Conservation (phyloP, 1,140 invertebrate species). For the Drosophila pandora region DNA sequence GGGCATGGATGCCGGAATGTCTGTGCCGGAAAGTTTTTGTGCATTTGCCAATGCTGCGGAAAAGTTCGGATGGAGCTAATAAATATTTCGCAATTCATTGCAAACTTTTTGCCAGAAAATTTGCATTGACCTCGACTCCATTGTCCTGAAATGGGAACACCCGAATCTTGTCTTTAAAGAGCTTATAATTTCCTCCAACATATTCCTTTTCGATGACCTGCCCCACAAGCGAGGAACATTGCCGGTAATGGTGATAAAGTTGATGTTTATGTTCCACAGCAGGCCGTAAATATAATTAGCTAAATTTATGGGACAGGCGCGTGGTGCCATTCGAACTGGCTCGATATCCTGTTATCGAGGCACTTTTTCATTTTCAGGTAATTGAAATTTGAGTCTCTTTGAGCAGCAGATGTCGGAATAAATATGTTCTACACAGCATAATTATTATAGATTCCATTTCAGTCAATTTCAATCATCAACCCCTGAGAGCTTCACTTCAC, state of each 20-base stretch:
- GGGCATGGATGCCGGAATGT: conserved; percentile 10
- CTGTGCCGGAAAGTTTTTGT: conserved; percentile 35
- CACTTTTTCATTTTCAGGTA: conserved; percentile 23
- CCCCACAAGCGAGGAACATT: background rate
- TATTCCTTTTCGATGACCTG: conserved; percentile 4
- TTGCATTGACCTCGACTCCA: conserved; percentile 41
- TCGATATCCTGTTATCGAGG: conserved; percentile 12
- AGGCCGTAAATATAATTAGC: conserved; percentile 49
- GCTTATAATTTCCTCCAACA: background rate
- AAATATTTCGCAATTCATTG: conserved; percentile 60
- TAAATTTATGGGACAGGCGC: conserved; percentile 31
- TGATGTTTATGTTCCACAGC: conserved; percentile 28
- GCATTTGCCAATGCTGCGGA: conserved; percentile 37
- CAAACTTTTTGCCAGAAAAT: conserved; percentile 38
- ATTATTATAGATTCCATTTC: conserved; percentile 36
- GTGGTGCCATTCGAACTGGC: conserved; percentile 7
- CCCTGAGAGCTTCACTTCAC: conserved; percentile 26
- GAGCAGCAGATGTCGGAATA: background rate
- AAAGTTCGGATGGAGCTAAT: conserved; percentile 50
- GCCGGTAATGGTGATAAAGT: conserved; percentile 29
- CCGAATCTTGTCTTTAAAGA: background rate
- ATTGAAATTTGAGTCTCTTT: conserved; percentile 7
- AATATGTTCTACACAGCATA: conserved; percentile 16
- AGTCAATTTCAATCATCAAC: conserved; percentile 42
- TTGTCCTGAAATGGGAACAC: conserved; percentile 9